These are phyloP conservation scores for Rhizoglyphus robini DNA, from an alignment of 1,140 invertebrate genomes.

Conservation along the genomic window DNA sequence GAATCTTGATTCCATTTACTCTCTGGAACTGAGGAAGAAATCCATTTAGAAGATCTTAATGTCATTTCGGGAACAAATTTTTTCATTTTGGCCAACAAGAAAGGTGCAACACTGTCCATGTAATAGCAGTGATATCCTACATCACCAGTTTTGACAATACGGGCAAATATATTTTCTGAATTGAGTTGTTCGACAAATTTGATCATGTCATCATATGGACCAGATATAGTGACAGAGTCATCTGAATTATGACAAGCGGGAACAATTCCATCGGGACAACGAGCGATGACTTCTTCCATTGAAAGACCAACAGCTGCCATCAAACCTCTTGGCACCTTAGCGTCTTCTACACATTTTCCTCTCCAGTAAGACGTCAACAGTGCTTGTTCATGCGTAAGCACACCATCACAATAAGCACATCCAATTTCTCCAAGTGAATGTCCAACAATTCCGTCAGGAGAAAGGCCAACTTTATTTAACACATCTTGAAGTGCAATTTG, in stretches of 20 bases:
- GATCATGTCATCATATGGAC: slow-evolving; percentile 51
- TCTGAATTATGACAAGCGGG: slow-evolving; percentile 84
- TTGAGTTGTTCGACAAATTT: slow-evolving; percentile 58
- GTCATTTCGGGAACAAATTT: slow-evolving; percentile 54
- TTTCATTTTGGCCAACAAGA: slow-evolving; percentile 46
- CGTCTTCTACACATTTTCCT: slow-evolving; percentile 15
- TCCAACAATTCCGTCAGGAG: slow-evolving; percentile 43
- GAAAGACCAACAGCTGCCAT: slow-evolving; percentile 70
- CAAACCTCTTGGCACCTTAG: slow-evolving; percentile 10
- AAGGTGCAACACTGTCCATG: slow-evolving; percentile 66
- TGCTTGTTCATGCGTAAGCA: slow-evolving; percentile 40
- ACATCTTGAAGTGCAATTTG: slow-evolving; percentile 42
- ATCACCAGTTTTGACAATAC: slow-evolving; percentile 69
- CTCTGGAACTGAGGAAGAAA: slow-evolving; percentile 68
- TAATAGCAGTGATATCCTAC: slow-evolving; percentile 90
- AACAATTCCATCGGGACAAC: slow-evolving; percentile 57
- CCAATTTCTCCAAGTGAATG: slow-evolving; percentile 41
- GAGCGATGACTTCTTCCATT: slow-evolving; percentile 62
- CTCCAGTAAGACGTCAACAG: slow-evolving; percentile 41
- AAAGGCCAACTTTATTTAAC: slow-evolving; percentile 34
- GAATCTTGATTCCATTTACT: slow-evolving; percentile 55
- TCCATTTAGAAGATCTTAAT: slow-evolving; percentile 61
- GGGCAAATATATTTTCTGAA: slow-evolving; percentile 67
- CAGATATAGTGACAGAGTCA: slow-evolving; percentile 85
- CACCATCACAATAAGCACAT: slow-evolving; percentile 45